Percentiles rank a stretch among this genome's conserved stretches.
These are phyloP conservation scores for Ammodytes dubius DNA, from an alignment of 2,113 vertebrate species.

Conservation along the genomic window DNA sequence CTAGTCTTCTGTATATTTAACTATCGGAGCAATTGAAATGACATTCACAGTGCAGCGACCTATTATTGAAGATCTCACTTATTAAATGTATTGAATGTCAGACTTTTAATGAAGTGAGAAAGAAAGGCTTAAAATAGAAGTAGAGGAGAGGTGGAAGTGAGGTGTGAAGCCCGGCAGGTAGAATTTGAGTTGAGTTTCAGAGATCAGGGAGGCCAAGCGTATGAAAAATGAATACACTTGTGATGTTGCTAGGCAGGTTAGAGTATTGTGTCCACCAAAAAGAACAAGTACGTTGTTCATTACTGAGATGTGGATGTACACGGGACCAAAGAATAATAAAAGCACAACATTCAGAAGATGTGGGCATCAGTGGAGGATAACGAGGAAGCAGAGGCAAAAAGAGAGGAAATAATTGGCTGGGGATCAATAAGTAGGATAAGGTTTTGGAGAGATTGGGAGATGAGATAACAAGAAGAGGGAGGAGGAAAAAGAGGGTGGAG, in stretches of 20 bases:
- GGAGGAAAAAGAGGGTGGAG: slow-evolving; percentile 19
- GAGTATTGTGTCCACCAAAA: neutral
- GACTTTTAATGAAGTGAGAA: slow-evolving; percentile 18
- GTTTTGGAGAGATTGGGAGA: slow-evolving; percentile 39
- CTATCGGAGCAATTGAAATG: slow-evolving; percentile 30
- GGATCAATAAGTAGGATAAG: slow-evolving; percentile 21
- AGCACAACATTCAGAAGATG: neutral
- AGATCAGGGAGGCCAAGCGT: slow-evolving; percentile 9
- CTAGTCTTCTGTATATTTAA: slow-evolving; percentile 16
- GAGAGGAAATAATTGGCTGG: slow-evolving; percentile 17
- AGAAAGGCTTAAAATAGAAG: slow-evolving; percentile 4
- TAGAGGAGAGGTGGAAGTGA: neutral
- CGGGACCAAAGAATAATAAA: neutral
- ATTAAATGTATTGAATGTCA: slow-evolving; percentile 8
- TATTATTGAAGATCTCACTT: neutral
- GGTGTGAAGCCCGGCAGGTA: neutral
- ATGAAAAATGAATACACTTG: neutral
- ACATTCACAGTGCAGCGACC: slow-evolving; percentile 15
- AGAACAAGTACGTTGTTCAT: neutral
- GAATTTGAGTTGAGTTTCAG: neutral
- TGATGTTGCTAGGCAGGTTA: neutral
- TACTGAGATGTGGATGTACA: neutral
- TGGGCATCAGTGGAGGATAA: neutral
- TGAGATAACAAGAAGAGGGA: slow-evolving; percentile 24
- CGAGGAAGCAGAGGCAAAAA: slow-evolving; percentile 30